Conservation (phyloP, 2,888 invertebrate species). For the Patella depressa region DNA sequence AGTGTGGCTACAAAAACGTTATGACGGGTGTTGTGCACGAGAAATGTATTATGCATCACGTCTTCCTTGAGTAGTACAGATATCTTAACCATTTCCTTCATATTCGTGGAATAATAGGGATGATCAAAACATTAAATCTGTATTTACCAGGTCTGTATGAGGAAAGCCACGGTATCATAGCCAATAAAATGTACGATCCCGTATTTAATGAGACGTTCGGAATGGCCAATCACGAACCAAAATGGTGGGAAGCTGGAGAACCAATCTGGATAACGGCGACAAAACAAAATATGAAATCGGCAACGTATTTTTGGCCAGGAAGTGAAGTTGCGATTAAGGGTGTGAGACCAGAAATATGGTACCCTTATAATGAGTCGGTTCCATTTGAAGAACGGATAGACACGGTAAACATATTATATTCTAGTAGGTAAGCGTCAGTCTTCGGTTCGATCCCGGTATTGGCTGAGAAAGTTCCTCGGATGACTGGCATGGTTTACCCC, state of each 20-base stretch:
- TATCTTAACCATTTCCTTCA: too few species aligned
- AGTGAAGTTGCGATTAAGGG: constrained; percentile 73
- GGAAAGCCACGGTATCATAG: constrained; percentile 80
- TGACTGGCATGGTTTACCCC: too few species aligned
- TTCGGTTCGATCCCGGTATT: too few species aligned
- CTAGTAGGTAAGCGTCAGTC: too few species aligned
- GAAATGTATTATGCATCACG: too few species aligned
- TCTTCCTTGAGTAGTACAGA: too few species aligned
- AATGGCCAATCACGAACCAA: constrained; percentile 39
- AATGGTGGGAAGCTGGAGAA: constrained; percentile 64
- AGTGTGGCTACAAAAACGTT: too few species aligned
- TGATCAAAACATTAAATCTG: too few species aligned
- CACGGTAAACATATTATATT: constrained; percentile 60
- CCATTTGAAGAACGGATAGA: constrained; percentile 76
- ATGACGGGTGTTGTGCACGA: too few species aligned
- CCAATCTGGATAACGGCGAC: constrained; percentile 70
- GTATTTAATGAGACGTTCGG: constrained; percentile 56
- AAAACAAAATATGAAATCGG: constrained; percentile 75
- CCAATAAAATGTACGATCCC: constrained; percentile 76
- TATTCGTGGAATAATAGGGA: too few species aligned
- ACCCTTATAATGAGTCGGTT: constrained; percentile 69
- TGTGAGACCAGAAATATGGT: constrained; percentile 68
- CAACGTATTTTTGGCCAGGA: constrained; percentile 78
- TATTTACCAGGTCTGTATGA: constrained; percentile 76
- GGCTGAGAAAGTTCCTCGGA: too few species aligned